A percentile compares a stretch with the other conserved stretches of the same genome.
These are phyloP conservation scores for Rhabdomys dilectus DNA, from an alignment of 2,113 vertebrate genomes.

Conservation along the genomic window DNA sequence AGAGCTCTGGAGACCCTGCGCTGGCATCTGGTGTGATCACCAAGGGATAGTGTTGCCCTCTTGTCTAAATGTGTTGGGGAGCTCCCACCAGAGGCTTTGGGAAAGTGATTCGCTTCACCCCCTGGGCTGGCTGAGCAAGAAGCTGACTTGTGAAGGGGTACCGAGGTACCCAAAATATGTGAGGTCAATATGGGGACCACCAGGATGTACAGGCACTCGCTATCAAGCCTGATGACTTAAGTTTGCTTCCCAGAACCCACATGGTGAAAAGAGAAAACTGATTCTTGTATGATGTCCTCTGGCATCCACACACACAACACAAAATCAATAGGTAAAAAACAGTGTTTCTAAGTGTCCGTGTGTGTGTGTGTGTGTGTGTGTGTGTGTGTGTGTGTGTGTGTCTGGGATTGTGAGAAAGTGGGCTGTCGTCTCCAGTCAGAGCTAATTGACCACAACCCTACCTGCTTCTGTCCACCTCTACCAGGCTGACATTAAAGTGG, in stretches of 20 bases:
- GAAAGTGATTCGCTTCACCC: not conserved
- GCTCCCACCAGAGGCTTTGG: accelerated
- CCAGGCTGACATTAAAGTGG: not conserved
- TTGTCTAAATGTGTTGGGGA: not conserved
- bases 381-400: not conserved
- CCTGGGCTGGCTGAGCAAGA: not conserved
- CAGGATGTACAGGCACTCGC: not conserved
- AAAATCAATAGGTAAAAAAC: not conserved
- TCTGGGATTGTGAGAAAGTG: conserved; percentile 43
- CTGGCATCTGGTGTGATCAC: not conserved
- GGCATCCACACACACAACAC: not conserved
- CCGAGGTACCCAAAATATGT: not conserved
- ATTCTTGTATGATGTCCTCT: not conserved
- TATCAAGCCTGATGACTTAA: not conserved
- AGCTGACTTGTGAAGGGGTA: not conserved
- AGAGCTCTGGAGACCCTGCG: not conserved
- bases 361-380: too few species aligned
- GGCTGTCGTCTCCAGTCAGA: not conserved
- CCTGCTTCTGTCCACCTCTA: not conserved
- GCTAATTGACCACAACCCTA: not conserved
- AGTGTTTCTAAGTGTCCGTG: not conserved
- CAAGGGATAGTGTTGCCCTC: not conserved
- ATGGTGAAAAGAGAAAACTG: not conserved
- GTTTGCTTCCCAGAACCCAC: not conserved
- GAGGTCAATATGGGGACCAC: not conserved